These are phyloP conservation scores for Eugnorisma glareosa DNA, from an alignment of 2,888 invertebrate genomes.

Conservation along the genomic window DNA sequence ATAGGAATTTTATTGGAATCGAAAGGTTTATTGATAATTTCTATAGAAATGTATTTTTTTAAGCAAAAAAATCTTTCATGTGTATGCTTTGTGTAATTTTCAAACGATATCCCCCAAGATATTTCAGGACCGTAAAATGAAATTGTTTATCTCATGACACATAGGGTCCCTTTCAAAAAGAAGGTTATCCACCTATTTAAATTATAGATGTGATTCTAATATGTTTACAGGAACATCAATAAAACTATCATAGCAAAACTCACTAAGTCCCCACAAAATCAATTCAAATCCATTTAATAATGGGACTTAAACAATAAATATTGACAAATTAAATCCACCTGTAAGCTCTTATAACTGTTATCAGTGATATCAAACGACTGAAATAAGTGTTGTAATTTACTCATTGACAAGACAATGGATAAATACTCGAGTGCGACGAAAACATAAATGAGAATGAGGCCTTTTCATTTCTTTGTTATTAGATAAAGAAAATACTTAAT, in stretches of 20 bases:
- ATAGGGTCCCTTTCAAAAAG: too few species aligned
- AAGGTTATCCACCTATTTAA: too few species aligned
- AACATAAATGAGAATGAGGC: background rate
- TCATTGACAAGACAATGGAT: slow-evolving; percentile 19
- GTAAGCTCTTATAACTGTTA: slow-evolving; percentile 31
- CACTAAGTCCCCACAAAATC: slow-evolving; percentile 16
- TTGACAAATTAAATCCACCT: background rate
- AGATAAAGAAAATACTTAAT: background rate
- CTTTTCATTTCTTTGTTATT: background rate
- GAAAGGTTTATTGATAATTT: background rate
- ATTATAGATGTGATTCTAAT: too few species aligned
- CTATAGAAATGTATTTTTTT: too few species aligned
- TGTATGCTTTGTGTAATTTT: too few species aligned
- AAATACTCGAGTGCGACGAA: slow-evolving; percentile 5
- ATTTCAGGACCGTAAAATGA: too few species aligned
- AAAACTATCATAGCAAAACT: background rate
- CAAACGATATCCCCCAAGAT: too few species aligned
- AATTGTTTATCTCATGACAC: too few species aligned
- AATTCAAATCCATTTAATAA: background rate
- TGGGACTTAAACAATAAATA: slow-evolving; percentile 9
- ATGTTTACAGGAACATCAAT: background rate
- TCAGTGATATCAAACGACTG: slow-evolving; percentile 13
- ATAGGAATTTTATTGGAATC: background rate
- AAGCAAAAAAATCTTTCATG: too few species aligned
- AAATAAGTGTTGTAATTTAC: background rate